Conservation (phyloP, 2,113 vertebrate species). For the Alligator sinensis region DNA sequence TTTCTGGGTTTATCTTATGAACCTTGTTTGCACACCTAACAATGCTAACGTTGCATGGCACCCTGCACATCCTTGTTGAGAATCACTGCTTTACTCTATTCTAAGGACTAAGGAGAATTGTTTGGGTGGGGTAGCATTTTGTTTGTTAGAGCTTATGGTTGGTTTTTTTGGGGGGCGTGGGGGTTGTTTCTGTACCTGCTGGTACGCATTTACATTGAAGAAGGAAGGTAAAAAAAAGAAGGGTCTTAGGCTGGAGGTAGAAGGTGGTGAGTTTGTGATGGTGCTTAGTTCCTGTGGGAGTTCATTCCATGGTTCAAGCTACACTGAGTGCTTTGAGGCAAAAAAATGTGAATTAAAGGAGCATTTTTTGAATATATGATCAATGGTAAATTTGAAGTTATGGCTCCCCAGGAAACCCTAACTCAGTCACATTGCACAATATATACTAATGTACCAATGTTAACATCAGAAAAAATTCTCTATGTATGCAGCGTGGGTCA, state of each 20-base stretch:
- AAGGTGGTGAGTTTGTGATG: not conserved
- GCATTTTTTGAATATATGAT: conserved; percentile 63
- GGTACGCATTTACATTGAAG: conserved; percentile 38
- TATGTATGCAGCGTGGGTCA: conserved; percentile 28
- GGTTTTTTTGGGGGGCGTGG: not conserved
- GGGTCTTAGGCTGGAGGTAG: not conserved
- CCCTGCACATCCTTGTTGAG: too few relatives aligned
- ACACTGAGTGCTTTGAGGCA: conserved; percentile 46
- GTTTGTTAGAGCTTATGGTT: not conserved
- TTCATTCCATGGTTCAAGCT: conserved; percentile 60
- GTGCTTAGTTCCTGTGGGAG: conserved; percentile 56
- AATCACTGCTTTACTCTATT: too few relatives aligned
- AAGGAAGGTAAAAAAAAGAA: conserved; percentile 21
- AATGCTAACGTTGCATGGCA: too few relatives aligned
- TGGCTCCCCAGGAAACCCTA: conserved; percentile 47
- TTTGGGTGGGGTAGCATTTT: not conserved
- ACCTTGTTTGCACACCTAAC: too few relatives aligned
- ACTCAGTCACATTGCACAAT: conserved; percentile 34
- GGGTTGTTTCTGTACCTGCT: not conserved
- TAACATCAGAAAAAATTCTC: conserved; percentile 50
- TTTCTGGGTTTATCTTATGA: too few relatives aligned
- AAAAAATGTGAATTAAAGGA: conserved; percentile 60
- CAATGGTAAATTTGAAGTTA: conserved; percentile 61
- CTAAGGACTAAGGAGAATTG: not conserved
- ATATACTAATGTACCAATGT: conserved; percentile 54